Conservation (phyloP, 1,140 invertebrate species). For the Brachionus plicatilis region DNA sequence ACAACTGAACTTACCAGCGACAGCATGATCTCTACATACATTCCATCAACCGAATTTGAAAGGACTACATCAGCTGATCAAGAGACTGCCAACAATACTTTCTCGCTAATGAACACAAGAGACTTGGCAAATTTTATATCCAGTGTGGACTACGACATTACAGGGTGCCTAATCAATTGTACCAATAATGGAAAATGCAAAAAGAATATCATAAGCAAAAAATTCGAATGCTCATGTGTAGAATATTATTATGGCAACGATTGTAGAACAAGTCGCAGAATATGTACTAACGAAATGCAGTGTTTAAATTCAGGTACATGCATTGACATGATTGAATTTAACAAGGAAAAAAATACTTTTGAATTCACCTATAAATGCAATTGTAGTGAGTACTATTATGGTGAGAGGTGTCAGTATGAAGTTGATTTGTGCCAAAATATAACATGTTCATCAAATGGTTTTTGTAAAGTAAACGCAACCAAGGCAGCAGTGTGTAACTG, state of each 20-base stretch:
- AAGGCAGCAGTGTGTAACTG: not conserved
- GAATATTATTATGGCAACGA: not conserved
- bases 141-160: not conserved
- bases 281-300: not conserved
- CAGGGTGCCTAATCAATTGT: conserved; percentile 22
- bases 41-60: not conserved
- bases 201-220: not conserved
- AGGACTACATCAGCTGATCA: not conserved
- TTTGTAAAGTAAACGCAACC: not conserved
- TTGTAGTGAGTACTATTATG: not conserved
- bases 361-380: not conserved
- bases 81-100: not conserved
- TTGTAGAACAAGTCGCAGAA: not conserved
- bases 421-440: not conserved
- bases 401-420: not conserved
- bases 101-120: not conserved
- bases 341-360: not conserved
- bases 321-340: not conserved
- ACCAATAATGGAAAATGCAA: conserved; percentile 6
- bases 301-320: not conserved
- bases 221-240: not conserved
- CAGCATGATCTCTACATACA: not conserved
- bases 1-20: not conserved
- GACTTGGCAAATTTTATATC: not conserved
- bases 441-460: conserved; percentile 29